Conservation (phyloP, 2,797 vertebrate genomes). For the Sparus aurata region DNA sequence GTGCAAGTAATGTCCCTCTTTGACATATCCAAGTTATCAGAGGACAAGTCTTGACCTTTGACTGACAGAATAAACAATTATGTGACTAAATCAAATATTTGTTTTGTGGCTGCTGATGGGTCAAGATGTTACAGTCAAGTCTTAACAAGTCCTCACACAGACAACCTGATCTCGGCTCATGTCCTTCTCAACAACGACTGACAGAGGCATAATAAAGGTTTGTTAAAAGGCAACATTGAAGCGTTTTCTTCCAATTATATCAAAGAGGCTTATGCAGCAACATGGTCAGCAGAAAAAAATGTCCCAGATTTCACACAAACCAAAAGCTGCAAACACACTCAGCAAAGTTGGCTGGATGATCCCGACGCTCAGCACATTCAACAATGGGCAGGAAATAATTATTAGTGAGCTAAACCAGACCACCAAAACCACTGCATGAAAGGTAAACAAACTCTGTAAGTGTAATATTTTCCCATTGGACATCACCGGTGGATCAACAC, state of each 20-base stretch:
- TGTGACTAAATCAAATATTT: background rate
- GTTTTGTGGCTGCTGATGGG: background rate
- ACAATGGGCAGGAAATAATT: background rate
- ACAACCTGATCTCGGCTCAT: constrained; percentile 1
- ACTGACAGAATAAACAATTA: background rate
- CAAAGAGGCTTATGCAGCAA: constrained; percentile 34
- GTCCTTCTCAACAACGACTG: background rate
- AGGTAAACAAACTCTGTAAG: background rate
- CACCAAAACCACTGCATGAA: background rate
- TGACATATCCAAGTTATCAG: background rate
- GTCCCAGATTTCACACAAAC: constrained; percentile 10
- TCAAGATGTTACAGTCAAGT: background rate
- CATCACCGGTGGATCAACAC: constrained; percentile 13
- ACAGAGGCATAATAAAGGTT: constrained; percentile 4
- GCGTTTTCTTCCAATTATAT: constrained; percentile 2
- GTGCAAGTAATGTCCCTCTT: background rate
- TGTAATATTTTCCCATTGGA: background rate
- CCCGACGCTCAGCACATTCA: constrained; percentile 15
- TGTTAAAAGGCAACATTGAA: background rate
- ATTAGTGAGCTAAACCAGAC: background rate
- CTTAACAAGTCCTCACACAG: background rate
- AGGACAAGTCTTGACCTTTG: background rate
- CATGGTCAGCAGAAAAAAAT: constrained; percentile 16
- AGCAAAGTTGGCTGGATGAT: constrained; percentile 7
- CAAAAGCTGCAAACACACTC: constrained; percentile 16